Percentiles rank a stretch among this genome's conserved stretches.
Evolutionary conservation across 2,113 vertebrate species (phyloP).

Genomic region (Cephalopterus ornatus): DNA sequence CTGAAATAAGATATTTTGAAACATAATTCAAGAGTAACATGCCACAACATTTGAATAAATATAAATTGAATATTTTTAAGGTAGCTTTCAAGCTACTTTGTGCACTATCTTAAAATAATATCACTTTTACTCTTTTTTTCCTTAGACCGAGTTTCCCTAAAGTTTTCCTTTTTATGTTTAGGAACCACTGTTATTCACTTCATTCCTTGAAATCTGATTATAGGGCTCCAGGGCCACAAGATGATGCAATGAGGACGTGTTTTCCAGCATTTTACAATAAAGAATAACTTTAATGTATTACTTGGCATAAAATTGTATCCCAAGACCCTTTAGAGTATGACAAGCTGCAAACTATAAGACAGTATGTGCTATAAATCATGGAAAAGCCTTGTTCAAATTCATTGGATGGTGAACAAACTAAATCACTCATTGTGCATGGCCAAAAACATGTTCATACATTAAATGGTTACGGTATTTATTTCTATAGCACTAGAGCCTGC

Average conservation of each 20-base stretch:
- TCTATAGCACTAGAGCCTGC: neutral
- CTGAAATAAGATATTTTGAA: neutral
- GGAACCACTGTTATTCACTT: neutral
- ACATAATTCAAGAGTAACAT: neutral
- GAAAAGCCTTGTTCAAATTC: slow-evolving; percentile 7
- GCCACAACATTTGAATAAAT: neutral
- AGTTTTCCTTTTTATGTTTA: neutral
- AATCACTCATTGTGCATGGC: neutral
- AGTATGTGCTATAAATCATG: slow-evolving; percentile 30
- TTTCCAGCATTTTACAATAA: neutral
- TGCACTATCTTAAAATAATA: neutral
- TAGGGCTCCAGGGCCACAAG: neutral
- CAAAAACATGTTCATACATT: slow-evolving; percentile 3
- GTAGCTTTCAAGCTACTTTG: neutral
- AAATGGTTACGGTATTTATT: neutral
- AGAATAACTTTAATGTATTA: neutral
- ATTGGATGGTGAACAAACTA: slow-evolving; percentile 8
- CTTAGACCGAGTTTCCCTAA: neutral
- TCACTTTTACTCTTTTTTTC: neutral
- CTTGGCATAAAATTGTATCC: slow-evolving; percentile 5
- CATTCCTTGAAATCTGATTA: neutral
- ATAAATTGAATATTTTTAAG: neutral
- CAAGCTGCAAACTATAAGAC: neutral
- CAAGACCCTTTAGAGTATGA: neutral
- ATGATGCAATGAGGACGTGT: neutral